Evolutionary conservation across 2,113 vertebrate species (phyloP).

Genomic region (Callopanchax toddi): DNA sequence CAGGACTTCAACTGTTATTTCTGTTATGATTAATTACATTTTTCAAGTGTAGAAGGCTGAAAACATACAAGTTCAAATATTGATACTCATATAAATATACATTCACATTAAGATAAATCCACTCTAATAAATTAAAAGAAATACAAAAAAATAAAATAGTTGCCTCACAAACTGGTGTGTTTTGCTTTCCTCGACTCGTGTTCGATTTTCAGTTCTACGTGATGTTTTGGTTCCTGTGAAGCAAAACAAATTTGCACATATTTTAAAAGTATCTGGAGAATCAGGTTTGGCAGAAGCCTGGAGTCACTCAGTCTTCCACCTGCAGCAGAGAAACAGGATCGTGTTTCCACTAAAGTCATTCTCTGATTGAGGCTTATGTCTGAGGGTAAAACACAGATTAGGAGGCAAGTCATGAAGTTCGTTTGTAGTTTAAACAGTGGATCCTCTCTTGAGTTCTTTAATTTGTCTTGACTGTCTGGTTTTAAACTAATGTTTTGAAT

Average conservation of each 20-base stretch:
- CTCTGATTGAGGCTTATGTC: not conserved
- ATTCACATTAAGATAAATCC: too few species aligned
- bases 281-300: not conserved
- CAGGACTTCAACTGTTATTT: too few species aligned
- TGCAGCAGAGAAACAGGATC: not conserved
- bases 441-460: not conserved
- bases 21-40: too few species aligned
- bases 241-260: not conserved
- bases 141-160: too few species aligned
- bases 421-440: too few species aligned
- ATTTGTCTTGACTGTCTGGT: too few species aligned
- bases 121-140: too few species aligned
- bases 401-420: too few species aligned
- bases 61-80: not conserved
- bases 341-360: too few species aligned
- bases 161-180: too few species aligned
- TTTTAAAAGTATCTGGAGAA: not conserved
- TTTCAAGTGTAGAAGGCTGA: not conserved
- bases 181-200: too few species aligned
- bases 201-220: not conserved
- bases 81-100: not conserved
- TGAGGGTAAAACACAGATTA: not conserved
- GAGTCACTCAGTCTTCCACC: too few species aligned
- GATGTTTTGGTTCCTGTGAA: not conserved
- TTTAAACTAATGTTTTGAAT: not conserved